Percentiles rank a stretch among this genome's conserved stretches.
Conservation (phyloP, 2,888 invertebrate species). For the Quadroppia sp. region DNA sequence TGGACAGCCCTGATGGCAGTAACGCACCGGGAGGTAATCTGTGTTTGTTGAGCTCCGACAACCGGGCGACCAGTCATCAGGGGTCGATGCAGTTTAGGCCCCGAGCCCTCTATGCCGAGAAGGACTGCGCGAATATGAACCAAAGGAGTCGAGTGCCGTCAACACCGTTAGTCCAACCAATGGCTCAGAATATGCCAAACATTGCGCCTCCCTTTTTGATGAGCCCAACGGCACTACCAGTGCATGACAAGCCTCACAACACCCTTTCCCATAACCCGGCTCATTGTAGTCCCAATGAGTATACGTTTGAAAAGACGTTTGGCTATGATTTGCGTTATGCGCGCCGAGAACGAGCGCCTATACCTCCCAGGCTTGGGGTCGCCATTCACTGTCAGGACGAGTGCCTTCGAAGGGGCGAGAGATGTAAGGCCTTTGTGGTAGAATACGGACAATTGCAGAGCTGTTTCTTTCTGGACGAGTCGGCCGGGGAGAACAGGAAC, state of each 20-base stretch:
- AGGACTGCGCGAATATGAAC: constrained; percentile 53
- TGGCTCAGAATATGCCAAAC: background rate
- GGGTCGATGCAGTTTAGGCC: constrained; percentile 58
- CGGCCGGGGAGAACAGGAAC: constrained; percentile 52
- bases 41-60: constrained; percentile 74
- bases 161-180: constrained; percentile 33
- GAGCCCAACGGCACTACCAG: background rate
- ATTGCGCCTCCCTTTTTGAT: constrained; percentile 30
- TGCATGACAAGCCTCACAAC: constrained; percentile 13
- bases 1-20: constrained; percentile 46
- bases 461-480: constrained; percentile 54
- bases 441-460: constrained; percentile 50
- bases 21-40: constrained; percentile 48
- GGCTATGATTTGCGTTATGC: constrained; percentile 47
- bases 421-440: constrained; percentile 47
- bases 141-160: constrained; percentile 29
- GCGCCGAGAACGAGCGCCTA: constrained; percentile 46
- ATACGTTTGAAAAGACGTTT: constrained; percentile 48
- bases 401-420: constrained; percentile 47
- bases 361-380: constrained; percentile 46
- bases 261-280: constrained; percentile 22
- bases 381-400: constrained; percentile 47
- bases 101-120: constrained; percentile 67
- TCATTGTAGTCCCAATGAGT: constrained; percentile 46
- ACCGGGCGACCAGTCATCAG: constrained; percentile 52